phyloP scores from a whole-genome alignment of 2,113 vertebrate genomes.

The Athene cunicularia region DNA sequence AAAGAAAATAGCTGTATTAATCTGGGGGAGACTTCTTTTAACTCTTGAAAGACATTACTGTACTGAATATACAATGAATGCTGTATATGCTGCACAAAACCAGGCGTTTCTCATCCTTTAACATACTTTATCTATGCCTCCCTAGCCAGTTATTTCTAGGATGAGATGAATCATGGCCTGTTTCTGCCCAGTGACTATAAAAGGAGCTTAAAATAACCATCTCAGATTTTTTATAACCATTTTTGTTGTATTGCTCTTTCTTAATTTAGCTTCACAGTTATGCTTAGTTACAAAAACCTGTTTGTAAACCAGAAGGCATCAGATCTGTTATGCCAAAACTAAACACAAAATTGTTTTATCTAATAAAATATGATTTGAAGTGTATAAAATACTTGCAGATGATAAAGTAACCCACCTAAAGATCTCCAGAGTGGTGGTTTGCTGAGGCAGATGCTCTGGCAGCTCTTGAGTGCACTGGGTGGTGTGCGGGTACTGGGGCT shows the following conservation, averaged over 20 bases:
- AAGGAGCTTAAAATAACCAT: neutral
- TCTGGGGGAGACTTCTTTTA: neutral
- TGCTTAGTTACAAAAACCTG: neutral
- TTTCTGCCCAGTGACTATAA: neutral
- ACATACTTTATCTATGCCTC: neutral
- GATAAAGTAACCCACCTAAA: neutral
- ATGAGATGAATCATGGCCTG: neutral
- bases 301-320: neutral
- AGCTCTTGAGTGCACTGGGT: neutral
- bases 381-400: neutral
- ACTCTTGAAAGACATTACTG: neutral
- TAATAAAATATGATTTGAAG: neutral
- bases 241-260: neutral
- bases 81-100: neutral
- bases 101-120: neutral
- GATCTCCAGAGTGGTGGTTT: neutral
- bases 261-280: neutral
- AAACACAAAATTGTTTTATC: neutral
- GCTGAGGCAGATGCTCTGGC: neutral
- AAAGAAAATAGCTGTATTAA: neutral
- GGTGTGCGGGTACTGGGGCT: rapidly evolving
- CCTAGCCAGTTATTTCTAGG: neutral
- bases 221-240: neutral
- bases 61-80: neutral
- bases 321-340: neutral